A percentile compares a stretch with the other conserved stretches of the same genome.
Conservation (phyloP, 1,140 invertebrate genomes). For the Drosophila pruinosa region DNA sequence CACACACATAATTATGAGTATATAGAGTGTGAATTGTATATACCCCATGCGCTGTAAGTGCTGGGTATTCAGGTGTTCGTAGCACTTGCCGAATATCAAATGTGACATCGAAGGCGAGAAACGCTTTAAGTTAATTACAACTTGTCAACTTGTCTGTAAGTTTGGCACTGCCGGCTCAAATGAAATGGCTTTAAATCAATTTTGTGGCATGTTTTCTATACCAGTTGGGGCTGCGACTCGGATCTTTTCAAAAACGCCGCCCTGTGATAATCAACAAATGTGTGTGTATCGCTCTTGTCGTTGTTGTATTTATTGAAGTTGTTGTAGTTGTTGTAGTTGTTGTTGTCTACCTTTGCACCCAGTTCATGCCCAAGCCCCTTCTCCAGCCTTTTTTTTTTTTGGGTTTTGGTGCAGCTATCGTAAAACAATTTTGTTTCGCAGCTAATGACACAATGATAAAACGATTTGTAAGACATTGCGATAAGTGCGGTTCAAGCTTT, state of each 20-base stretch:
- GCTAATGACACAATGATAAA: slow-evolving; percentile 80
- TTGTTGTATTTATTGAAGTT: slow-evolving; percentile 42
- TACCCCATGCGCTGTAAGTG: not conserved
- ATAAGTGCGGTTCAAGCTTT: slow-evolving; percentile 78
- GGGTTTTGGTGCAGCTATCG: slow-evolving; percentile 47
- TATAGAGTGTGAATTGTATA: not conserved
- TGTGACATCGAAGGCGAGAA: slow-evolving; percentile 32
- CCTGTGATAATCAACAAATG: slow-evolving; percentile 71
- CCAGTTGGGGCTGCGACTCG: slow-evolving; percentile 21
- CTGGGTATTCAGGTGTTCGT: not conserved
- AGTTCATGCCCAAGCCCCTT: not conserved
- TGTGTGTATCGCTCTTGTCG: slow-evolving; percentile 50
- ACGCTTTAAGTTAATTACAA: slow-evolving; percentile 77
- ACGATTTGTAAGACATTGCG: slow-evolving; percentile 81
- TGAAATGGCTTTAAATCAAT: slow-evolving; percentile 71
- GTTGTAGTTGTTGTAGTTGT: slow-evolving; percentile 43
- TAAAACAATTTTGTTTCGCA: slow-evolving; percentile 67
- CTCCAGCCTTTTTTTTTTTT: not conserved
- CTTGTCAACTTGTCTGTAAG: slow-evolving; percentile 58
- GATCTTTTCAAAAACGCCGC: slow-evolving; percentile 62
- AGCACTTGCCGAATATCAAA: slow-evolving; percentile 16
- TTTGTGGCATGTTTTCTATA: slow-evolving; percentile 55
- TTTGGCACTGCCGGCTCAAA: slow-evolving; percentile 56
- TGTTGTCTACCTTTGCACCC: slow-evolving; percentile 25
- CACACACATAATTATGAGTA: slow-evolving; percentile 19